Percentiles rank a stretch among this genome's conserved stretches.
These are phyloP conservation scores for Delichon dasypus DNA, from an alignment of 2,797 vertebrate species.

Conservation along the genomic window DNA sequence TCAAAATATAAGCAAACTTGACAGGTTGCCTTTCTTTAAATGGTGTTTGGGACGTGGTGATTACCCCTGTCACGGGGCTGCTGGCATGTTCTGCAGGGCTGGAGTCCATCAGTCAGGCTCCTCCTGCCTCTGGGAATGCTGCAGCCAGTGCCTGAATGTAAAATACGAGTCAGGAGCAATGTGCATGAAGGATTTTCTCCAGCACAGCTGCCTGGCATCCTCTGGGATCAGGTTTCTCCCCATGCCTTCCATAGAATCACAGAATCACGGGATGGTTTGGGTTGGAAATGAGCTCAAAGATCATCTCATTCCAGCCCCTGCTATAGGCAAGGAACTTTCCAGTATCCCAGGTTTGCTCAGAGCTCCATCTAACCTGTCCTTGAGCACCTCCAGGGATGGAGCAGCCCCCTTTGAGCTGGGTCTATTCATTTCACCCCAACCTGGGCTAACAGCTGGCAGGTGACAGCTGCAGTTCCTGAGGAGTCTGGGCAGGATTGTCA, in stretches of 20 bases:
- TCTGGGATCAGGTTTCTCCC: neutral
- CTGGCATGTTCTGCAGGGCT: neutral
- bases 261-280: neutral
- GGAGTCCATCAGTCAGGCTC: neutral
- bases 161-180: neutral
- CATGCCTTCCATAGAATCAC: rapidly evolving
- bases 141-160: neutral
- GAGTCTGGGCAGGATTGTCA: neutral
- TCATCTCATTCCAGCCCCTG: neutral
- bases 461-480: neutral
- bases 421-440: neutral
- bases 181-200: neutral
- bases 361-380: neutral
- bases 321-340: neutral
- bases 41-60: neutral
- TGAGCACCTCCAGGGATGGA: too few relatives aligned
- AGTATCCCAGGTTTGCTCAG: neutral
- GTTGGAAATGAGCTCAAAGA: neutral
- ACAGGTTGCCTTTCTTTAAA: neutral
- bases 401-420: neutral
- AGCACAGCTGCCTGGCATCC: neutral
- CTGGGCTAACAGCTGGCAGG: neutral
- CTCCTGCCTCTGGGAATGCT: neutral
- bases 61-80: neutral
- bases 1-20: neutral